A percentile compares a stretch with the other conserved stretches of the same genome.
Conservation (phyloP, 1,140 invertebrate genomes). For the Drosophila nigromelanica region DNA sequence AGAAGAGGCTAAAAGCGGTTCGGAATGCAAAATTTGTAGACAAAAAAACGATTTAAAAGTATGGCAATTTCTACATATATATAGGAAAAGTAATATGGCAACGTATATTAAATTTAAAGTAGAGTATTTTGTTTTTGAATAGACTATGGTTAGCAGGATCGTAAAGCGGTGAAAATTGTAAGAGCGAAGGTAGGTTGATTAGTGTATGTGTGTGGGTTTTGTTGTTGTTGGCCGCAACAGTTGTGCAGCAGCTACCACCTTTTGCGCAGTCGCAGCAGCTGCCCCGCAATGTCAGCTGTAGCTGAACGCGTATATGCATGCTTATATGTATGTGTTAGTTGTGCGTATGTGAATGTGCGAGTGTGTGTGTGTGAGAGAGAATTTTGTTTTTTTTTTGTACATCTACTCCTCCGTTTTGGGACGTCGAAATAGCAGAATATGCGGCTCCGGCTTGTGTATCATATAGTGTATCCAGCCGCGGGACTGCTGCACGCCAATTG, state of each 20-base stretch:
- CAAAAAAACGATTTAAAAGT: background rate
- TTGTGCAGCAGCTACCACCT: conserved; percentile 41
- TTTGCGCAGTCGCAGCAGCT: conserved; percentile 42
- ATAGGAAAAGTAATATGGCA: conserved; percentile 5
- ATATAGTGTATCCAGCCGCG: conserved; percentile 98
- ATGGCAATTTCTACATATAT: conserved; percentile 3
- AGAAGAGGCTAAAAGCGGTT: conserved; percentile 5
- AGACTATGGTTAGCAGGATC: no score
- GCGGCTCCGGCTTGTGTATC: conserved; percentile 94
- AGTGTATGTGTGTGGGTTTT: background rate
- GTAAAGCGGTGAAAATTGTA: conserved; percentile 2
- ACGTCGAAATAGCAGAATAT: conserved; percentile 87
- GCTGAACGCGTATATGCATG: conserved; percentile 4
- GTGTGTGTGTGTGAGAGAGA: conserved; percentile 19
- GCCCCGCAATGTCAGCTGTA: conserved; percentile 36
- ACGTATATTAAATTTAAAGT: background rate
- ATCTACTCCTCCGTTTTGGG: conserved; percentile 72
- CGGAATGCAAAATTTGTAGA: background rate
- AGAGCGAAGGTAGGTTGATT: background rate
- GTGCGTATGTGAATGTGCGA: conserved; percentile 7
- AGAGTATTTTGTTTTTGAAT: background rate
- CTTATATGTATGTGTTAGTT: conserved; percentile 7
- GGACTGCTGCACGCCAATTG: conserved; percentile 97
- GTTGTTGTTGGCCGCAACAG: conserved; percentile 41
- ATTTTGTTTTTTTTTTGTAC: conserved; percentile 18